Conservation (phyloP, 1,140 invertebrate species). For the Halyomorpha halys region DNA sequence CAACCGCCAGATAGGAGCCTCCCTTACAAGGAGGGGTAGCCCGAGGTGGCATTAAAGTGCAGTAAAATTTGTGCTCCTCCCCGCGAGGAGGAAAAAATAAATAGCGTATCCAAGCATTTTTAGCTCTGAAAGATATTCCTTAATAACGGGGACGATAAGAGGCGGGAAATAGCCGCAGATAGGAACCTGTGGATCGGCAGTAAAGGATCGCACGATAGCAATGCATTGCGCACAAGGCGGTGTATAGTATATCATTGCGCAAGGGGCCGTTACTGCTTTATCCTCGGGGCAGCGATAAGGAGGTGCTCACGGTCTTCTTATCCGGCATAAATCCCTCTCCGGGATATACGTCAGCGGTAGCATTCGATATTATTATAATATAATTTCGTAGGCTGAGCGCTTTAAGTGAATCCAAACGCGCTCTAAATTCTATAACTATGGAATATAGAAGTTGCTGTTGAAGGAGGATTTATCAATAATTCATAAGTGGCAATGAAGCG, state of each 20-base stretch:
- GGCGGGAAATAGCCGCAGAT: not conserved
- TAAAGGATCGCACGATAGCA: conserved; percentile 10
- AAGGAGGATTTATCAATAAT: too few species aligned
- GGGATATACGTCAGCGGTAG: too few species aligned
- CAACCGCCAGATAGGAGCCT: too few species aligned
- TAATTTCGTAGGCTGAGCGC: too few species aligned
- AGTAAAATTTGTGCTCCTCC: conserved; percentile 7
- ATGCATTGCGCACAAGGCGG: not conserved
- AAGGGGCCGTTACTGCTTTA: not conserved
- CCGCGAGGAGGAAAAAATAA: not conserved
- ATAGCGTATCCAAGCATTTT: not conserved
- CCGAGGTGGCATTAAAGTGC: not conserved
- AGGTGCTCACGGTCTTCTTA: too few species aligned
- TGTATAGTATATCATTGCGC: not conserved
- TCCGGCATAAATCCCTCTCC: too few species aligned
- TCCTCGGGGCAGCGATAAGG: too few species aligned
- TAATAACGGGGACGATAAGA: not conserved
- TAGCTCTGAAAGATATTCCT: not conserved
- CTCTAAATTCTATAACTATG: too few species aligned
- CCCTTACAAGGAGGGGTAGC: not conserved
- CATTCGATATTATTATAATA: too few species aligned
- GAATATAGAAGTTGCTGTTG: too few species aligned
- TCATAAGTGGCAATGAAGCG: too few species aligned
- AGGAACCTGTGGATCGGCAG: conserved; percentile 5
- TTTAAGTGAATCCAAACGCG: too few species aligned